Conservation (phyloP, 1,140 invertebrate genomes). For the Pemphigus obesinymphae region DNA sequence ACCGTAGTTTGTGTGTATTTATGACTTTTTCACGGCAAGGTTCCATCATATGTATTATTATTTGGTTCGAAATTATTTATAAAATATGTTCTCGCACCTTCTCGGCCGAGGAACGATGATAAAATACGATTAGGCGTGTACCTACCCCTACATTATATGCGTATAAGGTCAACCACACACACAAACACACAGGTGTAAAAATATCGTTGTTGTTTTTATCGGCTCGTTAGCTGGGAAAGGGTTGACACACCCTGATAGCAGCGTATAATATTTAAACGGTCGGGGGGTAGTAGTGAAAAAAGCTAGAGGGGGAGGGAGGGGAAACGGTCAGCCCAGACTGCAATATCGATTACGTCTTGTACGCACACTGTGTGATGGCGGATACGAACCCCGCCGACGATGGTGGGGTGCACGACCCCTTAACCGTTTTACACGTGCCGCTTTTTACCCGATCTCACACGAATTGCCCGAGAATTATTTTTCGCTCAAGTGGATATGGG, state of each 20-base stretch:
- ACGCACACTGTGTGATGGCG: neutral
- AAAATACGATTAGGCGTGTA: too few relatives aligned
- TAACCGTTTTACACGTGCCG: conserved; percentile 28
- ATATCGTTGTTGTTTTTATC: neutral
- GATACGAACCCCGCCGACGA: neutral
- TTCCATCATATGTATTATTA: too few relatives aligned
- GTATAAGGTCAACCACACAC: neutral
- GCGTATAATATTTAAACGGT: neutral
- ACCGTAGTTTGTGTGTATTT: neutral
- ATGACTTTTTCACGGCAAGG: neutral
- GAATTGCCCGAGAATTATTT: neutral
- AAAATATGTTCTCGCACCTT: too few relatives aligned
- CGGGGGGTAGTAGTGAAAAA: neutral
- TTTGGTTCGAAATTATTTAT: too few relatives aligned
- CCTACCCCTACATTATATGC: too few relatives aligned
- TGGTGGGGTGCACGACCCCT: conserved; percentile 27
- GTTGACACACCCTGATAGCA: conserved; percentile 23
- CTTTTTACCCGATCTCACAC: neutral
- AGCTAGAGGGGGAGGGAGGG: neutral
- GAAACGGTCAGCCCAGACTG: conserved; percentile 36
- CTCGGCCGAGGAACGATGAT: too few relatives aligned
- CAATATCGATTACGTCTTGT: conserved; percentile 38
- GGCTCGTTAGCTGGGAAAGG: neutral
- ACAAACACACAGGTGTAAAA: neutral
- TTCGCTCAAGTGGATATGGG: too few relatives aligned